These are phyloP conservation scores for Habrosyne pyritoides DNA, from an alignment of 2,888 invertebrate genomes.

Conservation along the genomic window DNA sequence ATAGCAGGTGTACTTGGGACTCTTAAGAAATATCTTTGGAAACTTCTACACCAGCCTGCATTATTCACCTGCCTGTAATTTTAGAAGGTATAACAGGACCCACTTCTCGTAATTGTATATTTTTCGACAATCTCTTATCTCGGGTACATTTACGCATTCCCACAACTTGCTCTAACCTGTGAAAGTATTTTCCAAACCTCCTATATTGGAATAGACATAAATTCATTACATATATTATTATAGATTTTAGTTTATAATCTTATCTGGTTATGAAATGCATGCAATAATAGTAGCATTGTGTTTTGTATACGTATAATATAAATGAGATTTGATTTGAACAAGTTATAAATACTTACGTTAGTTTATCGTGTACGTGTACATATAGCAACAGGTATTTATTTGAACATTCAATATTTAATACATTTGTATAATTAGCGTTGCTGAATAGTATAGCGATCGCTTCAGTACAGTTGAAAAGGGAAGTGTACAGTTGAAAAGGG, in stretches of 20 bases:
- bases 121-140: neutral
- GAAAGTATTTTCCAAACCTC: neutral
- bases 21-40: neutral
- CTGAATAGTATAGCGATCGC: neutral
- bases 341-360: constrained; percentile 21
- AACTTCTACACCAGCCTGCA: neutral
- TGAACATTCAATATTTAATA: neutral
- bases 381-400: constrained; percentile 16
- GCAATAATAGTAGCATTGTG: neutral
- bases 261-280: neutral
- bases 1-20: too few relatives aligned
- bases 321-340: constrained; percentile 26
- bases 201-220: neutral
- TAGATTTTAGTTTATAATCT: neutral
- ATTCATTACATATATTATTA: neutral
- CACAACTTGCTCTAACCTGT: neutral
- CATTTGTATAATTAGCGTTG: neutral
- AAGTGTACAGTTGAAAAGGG: neutral
- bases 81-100: too few relatives aligned
- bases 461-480: neutral
- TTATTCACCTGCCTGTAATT: neutral
- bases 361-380: constrained; percentile 19
- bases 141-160: neutral
- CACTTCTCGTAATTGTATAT: neutral
- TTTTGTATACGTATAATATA: constrained; percentile 8